A percentile compares a stretch with the other conserved stretches of the same genome.
These are phyloP conservation scores for Leptoclinus maculatus DNA, from an alignment of 2,797 vertebrate genomes.

Conservation along the genomic window DNA sequence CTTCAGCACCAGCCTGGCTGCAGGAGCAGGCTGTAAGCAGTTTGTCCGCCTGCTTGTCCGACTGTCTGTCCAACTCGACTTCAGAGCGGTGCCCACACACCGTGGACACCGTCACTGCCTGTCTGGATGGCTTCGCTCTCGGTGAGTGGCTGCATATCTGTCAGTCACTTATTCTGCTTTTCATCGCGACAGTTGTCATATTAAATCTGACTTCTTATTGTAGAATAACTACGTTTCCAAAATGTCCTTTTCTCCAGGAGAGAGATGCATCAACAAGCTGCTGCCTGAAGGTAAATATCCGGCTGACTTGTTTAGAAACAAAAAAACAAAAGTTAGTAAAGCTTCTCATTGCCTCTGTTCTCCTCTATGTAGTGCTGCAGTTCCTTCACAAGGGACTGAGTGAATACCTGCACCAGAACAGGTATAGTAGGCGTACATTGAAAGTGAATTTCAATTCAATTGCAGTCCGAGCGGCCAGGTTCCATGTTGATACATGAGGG, in stretches of 20 bases:
- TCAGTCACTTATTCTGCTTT: not conserved
- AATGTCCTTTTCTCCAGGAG: conserved; percentile 81
- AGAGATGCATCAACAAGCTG: conserved; percentile 84
- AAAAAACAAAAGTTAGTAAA: not conserved
- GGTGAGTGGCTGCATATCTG: conserved; percentile 77
- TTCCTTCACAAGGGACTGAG: conserved; percentile 88
- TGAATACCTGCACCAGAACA: conserved; percentile 89
- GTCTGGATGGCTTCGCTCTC: conserved; percentile 88
- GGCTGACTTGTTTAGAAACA: not conserved
- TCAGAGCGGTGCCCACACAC: conserved; percentile 81
- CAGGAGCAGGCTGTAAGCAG: conserved; percentile 69
- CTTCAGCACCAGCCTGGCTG: conserved; percentile 83
- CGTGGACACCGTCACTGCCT: conserved; percentile 88
- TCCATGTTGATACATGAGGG: not conserved
- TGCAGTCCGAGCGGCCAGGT: not conserved
- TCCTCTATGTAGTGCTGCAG: conserved; percentile 85
- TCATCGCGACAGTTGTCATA: not conserved
- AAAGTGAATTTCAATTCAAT: not conserved
- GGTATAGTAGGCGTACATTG: conserved; percentile 74
- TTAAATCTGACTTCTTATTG: not conserved
- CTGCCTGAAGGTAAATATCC: conserved; percentile 87
- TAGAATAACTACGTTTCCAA: not conserved
- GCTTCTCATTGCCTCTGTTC: not conserved
- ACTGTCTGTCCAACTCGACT: conserved; percentile 80
- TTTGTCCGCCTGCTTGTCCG: conserved; percentile 84